Evolutionary conservation across 1,140 invertebrate species (phyloP), one percentile per base, ranked within the genome.

Genomic region (Pantala flavescens): DNA sequence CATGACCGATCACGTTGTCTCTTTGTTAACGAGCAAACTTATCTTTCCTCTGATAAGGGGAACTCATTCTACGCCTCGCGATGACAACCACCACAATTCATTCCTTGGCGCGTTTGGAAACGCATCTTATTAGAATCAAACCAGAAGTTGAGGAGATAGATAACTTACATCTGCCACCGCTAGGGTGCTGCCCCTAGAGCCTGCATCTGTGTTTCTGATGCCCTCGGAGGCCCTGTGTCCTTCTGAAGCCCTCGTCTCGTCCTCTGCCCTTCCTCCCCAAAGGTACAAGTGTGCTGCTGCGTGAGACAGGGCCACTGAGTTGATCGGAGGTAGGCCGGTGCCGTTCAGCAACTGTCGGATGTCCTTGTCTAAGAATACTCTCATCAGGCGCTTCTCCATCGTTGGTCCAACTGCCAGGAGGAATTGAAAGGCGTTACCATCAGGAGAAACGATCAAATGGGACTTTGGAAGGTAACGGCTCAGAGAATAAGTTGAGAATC

Each of bases 251-350:
- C 73, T 70, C 16, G 23, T 75, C 23, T 24, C 77, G 21, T 78
- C 76, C 19, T 28, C 23, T 76, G 76, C 2, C 80, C 80, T 21
- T 74, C 49, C 49, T 63, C 78, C 74, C 75, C 80, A 80, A 74
- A 82, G 75, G 77, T 81, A 81, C 71, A 78, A 76, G 23, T 77
- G 78, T 42, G 75, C 77, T 10, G 80, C 77, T 12, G 79, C 76
- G 74, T 81, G 80, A 23, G 77, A 77, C 70, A 81, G 77, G 9
- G 80, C 79, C 5, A 79, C 76, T 19, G 71, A 24, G 21, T 74
- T 76, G 16, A 73, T 42, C n/a, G 77, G 70, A 0, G 73, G 71
- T 19, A 79, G 70, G 7, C 75, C 72, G 49, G 76, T 55, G 70
- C 77, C 76, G 10, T 79, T 76, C 42, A 80, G 76, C 16, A 81